A percentile compares a stretch with the other conserved stretches of the same genome.
phyloP scores from a whole-genome alignment of 2,113 vertebrate species.

The Serinus canaria region DNA sequence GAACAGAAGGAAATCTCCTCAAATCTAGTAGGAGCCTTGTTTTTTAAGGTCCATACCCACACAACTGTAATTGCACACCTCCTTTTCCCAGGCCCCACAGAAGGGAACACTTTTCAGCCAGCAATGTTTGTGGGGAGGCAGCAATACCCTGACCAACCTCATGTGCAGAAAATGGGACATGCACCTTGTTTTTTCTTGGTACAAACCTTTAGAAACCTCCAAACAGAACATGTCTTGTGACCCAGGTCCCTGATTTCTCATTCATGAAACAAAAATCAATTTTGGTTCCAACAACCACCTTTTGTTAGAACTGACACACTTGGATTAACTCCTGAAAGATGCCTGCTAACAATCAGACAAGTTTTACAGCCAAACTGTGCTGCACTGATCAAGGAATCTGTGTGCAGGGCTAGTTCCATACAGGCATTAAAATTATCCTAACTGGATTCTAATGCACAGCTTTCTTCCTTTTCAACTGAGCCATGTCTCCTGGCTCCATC shows the following conservation, averaged over 20 bases:
- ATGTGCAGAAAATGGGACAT: not conserved
- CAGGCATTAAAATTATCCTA: not conserved
- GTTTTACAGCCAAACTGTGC: not conserved
- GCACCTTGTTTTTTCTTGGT: not conserved
- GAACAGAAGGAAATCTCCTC: not conserved
- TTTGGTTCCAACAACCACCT: not conserved
- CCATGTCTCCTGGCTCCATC: accelerated
- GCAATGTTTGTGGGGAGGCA: not conserved
- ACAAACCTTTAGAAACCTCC: not conserved
- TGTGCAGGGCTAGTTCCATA: not conserved
- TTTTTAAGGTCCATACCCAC: not conserved
- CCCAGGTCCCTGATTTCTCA: not conserved
- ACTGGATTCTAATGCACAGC: not conserved
- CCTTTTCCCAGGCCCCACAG: not conserved
- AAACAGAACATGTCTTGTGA: not conserved
- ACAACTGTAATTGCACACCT: not conserved
- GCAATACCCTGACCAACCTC: no score
- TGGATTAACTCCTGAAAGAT: not conserved
- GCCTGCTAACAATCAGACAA: not conserved
- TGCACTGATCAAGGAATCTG: not conserved
- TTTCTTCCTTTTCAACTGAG: not conserved
- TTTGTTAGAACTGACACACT: not conserved
- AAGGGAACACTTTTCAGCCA: not conserved
- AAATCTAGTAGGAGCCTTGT: not conserved
- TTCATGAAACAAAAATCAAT: not conserved